Evolutionary conservation across 2,113 vertebrate species (phyloP).

Genomic region (Asarcornis scutulata): DNA sequence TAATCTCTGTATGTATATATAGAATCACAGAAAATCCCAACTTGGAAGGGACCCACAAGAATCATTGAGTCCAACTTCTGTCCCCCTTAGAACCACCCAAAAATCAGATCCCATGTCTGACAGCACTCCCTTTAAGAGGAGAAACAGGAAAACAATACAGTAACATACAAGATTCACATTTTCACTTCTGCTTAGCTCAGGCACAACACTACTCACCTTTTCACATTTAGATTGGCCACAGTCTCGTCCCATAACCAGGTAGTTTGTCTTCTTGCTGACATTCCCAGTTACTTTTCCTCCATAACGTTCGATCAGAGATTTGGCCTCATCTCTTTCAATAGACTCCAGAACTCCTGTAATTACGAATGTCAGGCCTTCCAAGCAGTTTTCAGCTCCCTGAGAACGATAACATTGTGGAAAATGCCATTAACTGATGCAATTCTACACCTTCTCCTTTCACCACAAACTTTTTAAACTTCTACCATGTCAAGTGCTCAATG

Average conservation of each 20-base stretch:
- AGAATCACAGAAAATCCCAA: no score
- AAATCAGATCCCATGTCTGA: no score
- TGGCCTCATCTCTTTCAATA: slow-evolving; percentile 93
- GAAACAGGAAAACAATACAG: neutral
- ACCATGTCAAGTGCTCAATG: neutral
- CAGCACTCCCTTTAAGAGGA: neutral
- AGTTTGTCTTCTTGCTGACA: slow-evolving; percentile 94
- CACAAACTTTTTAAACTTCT: neutral
- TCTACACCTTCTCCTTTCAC: neutral
- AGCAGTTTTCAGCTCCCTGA: slow-evolving; percentile 95
- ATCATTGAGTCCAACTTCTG: no score
- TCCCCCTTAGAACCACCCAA: no score
- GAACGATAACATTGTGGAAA: slow-evolving; percentile 53
- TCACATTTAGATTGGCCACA: slow-evolving; percentile 90
- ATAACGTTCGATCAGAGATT: slow-evolving; percentile 91
- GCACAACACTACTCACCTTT: slow-evolving; percentile 80
- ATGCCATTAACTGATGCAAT: slow-evolving; percentile 5
- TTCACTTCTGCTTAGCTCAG: rapidly evolving
- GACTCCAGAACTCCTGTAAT: slow-evolving; percentile 95
- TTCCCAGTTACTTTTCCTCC: slow-evolving; percentile 97
- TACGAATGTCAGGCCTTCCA: slow-evolving; percentile 95
- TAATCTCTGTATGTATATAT: no score
- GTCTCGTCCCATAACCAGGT: slow-evolving; percentile 92
- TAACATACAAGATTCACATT: neutral
- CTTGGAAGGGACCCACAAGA: no score